Conservation (phyloP, 2,797 vertebrate species). For the Rhinoraja longicauda region DNA sequence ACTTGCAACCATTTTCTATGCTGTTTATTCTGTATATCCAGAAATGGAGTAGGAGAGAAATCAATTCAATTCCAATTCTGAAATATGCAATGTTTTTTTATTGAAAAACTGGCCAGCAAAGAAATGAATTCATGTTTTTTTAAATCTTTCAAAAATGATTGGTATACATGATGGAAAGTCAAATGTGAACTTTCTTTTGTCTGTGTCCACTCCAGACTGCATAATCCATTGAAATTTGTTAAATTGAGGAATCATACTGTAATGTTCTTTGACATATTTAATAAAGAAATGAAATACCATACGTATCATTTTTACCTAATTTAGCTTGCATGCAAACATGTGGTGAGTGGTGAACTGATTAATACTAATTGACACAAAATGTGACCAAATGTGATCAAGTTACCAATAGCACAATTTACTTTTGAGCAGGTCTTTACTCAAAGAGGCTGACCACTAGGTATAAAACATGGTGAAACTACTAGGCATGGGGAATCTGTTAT, state of each 20-base stretch:
- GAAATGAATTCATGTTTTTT: conserved; percentile 29
- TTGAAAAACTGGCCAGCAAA: not conserved
- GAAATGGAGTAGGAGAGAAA: conserved; percentile 2
- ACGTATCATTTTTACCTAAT: not conserved
- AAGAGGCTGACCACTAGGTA: not conserved
- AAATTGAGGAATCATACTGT: conserved; percentile 9
- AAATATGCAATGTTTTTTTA: not conserved
- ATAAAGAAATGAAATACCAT: conserved; percentile 24
- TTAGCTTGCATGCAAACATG: not conserved
- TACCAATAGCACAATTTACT: not conserved
- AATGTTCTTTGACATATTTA: conserved; percentile 11
- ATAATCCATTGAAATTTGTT: not conserved
- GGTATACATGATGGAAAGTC: not conserved
- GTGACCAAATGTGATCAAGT: not conserved
- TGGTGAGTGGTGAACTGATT: not conserved
- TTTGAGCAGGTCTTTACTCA: not conserved
- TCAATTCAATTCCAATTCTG: not conserved
- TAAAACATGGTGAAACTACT: not conserved
- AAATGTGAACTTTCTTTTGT: conserved; percentile 15
- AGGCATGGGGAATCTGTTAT: not conserved
- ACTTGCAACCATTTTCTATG: not conserved
- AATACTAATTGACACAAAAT: not conserved
- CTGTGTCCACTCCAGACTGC: not conserved
- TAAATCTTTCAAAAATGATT: conserved; percentile 3
- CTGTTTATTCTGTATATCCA: not conserved